Base-by-base conservation (phyloP, 2,888 invertebrate species). In the Thereva nobilitata region DNA sequence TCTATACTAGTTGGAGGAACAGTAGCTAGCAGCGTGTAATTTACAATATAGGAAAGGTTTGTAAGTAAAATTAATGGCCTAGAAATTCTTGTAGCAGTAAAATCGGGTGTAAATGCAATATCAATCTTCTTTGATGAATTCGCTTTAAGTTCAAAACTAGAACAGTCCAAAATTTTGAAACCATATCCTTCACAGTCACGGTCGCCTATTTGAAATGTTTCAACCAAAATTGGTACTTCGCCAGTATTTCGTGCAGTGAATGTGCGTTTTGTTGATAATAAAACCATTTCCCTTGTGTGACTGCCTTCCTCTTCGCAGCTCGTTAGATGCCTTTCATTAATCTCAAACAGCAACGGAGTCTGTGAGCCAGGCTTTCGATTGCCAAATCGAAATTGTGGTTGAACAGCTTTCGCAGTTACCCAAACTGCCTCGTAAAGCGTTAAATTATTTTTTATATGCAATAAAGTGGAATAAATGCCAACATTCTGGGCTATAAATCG, bases 231-330 rank as follows among this genome's bases (percentile, higher is more conserved):
- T n/a, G 91, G 87, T 72, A 96, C 85, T 76, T 91, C 91, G 1
- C 97, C 97, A n/a, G 91, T 90, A 83, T 98, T 98, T 73, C 90
- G 86, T 34, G 92, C 91, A 7, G 88, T 87, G 79, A 96, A 96
- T 50, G 91, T 87, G 68, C 93, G 86, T 73, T 90, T 90, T 12
- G 92, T 89, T 38, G 53, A 23, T 12, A 59, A 23, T 35, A 65
- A 41, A 45, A 53, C 50, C 9, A 50, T 45, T 9, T 61, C 61
- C 70, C 63, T 64, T 34, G 37, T 10, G 3, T 52, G 37, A 8
- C 35, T 38, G 8, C 66, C 59, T 9, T 68, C 49, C 7, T 70
- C 75, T 72, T 86, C 83, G 71, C 87, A 87, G 72, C 83, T 83
- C 71, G 83, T 83, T 57, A 87, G 80, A 75, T 87, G 83, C 68